Base-by-base conservation (phyloP, 2,888 invertebrate genomes). In the Apodemia duryi region DNA sequence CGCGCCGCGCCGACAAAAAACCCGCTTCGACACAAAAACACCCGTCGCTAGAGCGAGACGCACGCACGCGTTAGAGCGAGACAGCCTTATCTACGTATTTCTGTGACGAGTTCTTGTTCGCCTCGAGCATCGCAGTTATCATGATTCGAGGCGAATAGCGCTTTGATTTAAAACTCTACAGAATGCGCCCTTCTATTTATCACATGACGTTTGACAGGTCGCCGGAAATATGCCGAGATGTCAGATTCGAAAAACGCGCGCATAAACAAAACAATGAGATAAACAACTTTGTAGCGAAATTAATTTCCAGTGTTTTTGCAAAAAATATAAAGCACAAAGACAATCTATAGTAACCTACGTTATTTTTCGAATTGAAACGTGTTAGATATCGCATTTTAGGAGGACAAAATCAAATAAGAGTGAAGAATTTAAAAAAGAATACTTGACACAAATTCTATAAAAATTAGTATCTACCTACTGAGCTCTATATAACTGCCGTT, bases 151-250 rank as follows among this genome's bases (percentile, higher is more conserved):
- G 77, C 82, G 80, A 85, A 86, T 85, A 83, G 86, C 87, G 87
- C 84, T 89, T 89, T 88, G 88, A 90, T 90, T 91, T 91, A 91
- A 89, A 89, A 90, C 89, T 85, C 81, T 73, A 80, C 81, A 79
- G 84, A 90, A 85, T 88, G 89, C 85, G 89, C 91, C 91, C 91
- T 91, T 91, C 89, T 90, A 90, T 91, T 86, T 88, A 91, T 91
- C 91, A 91, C 89, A 91, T 91, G 91, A 90, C 86, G 88, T 90
- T 90, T 91, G 91, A 91, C 91, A 91, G 91, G 80, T 89, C 88
- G 83, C 82, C 87, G 88, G 88, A 88, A 88, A 86, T 82, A 81
- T 82, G 77, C 74, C 76, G 81, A 83, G 75, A 87, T 90, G 91
- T 91, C 91, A 91, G 78, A 84, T 86, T 83, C 75, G 80, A 84